A percentile compares a stretch with the other conserved stretches of the same genome.
These are phyloP conservation scores for Staurois parvus DNA, from an alignment of 2,797 vertebrate genomes.

Conservation along the genomic window DNA sequence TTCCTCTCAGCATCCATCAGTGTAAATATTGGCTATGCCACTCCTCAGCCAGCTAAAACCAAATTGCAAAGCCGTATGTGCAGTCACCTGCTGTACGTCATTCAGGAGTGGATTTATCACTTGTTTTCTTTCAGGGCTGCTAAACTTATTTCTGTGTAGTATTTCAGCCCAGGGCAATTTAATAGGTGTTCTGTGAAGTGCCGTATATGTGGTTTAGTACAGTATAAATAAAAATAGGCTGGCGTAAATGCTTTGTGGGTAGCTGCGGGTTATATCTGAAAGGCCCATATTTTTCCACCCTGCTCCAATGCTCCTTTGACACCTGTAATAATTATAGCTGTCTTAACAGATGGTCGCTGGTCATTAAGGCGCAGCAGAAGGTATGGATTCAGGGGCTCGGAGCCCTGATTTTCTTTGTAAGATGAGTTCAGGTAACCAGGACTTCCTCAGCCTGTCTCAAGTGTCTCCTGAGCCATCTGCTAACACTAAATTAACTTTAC, in stretches of 20 bases:
- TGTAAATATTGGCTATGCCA: not conserved
- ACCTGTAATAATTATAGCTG: constrained; percentile 62
- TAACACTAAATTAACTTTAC: constrained; percentile 57
- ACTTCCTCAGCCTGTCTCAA: constrained; percentile 53
- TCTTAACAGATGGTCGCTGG: constrained; percentile 59
- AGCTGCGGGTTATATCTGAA: constrained; percentile 53
- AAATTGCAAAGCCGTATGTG: constrained; percentile 26
- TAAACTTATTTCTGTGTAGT: constrained; percentile 40
- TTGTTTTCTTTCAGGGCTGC: constrained; percentile 21
- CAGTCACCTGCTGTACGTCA: constrained; percentile 10
- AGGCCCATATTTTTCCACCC: constrained; percentile 56
- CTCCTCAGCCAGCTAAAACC: constrained; percentile 12
- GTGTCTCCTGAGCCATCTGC: constrained; percentile 54
- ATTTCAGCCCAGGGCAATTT: constrained; percentile 33
- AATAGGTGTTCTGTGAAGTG: constrained; percentile 49
- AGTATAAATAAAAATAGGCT: constrained; percentile 54
- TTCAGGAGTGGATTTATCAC: constrained; percentile 26
- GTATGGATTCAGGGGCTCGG: constrained; percentile 48
- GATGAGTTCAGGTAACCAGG: constrained; percentile 57
- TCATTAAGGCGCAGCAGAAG: constrained; percentile 57
- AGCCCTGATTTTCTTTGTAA: constrained; percentile 48
- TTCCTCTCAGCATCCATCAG: not conserved
- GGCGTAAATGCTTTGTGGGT: constrained; percentile 30
- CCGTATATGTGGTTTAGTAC: constrained; percentile 45
- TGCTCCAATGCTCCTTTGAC: constrained; percentile 55